Conservation (phyloP, 2,888 invertebrate species). For the Rhopalosiphum nymphaeae region DNA sequence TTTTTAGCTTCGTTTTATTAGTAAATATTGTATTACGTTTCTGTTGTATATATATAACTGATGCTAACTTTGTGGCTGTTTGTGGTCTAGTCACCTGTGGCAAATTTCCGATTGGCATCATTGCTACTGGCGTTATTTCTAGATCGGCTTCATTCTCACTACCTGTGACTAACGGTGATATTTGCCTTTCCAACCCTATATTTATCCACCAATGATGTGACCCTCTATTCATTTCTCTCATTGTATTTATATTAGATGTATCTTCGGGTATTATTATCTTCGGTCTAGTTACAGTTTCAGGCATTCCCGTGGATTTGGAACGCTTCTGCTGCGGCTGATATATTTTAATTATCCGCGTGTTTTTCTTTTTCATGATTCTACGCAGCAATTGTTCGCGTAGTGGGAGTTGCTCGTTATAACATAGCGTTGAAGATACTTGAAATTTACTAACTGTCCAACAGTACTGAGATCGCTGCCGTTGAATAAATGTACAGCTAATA, state of each 20-base stretch:
- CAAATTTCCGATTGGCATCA: not conserved
- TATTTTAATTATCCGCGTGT: not conserved
- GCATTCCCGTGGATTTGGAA: not conserved
- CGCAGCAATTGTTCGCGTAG: not conserved
- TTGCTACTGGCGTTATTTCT: not conserved
- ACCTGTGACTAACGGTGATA: not conserved
- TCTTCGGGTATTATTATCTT: too few species aligned
- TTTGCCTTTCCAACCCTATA: not conserved
- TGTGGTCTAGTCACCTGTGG: not conserved
- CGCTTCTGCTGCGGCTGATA: not conserved
- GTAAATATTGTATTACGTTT: not conserved
- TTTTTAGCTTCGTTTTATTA: not conserved
- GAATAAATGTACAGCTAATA: not conserved
- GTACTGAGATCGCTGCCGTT: not conserved
- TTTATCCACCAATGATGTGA: not conserved
- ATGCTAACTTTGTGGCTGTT: not conserved
- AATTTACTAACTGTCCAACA: not conserved
- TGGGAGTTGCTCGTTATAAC: not conserved
- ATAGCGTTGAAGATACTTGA: not conserved
- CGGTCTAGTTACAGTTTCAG: too few species aligned
- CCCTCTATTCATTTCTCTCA: not conserved
- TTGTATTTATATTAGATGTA: not conserved
- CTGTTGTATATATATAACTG: not conserved
- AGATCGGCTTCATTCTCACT: not conserved
- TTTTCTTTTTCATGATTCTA: not conserved